These are phyloP conservation scores for Drosophila orosa DNA, from an alignment of 1,140 invertebrate genomes.

Conservation along the genomic window DNA sequence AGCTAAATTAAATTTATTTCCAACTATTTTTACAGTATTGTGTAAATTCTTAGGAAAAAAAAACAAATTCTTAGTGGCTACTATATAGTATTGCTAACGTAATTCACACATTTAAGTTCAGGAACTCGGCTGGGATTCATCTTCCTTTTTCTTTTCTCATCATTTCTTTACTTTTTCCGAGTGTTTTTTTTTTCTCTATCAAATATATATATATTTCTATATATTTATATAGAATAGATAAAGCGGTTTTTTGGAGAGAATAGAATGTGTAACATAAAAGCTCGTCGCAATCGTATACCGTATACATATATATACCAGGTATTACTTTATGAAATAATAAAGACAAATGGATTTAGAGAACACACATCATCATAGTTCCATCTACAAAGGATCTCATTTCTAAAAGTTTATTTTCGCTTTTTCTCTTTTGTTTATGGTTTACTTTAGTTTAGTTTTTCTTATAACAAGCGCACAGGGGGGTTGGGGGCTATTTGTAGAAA, in stretches of 20 bases:
- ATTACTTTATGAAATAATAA: conserved; percentile 15
- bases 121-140: conserved; percentile 27
- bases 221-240: conserved; percentile 24
- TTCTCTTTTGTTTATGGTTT: too few relatives aligned
- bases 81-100: conserved; percentile 62
- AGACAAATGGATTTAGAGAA: conserved; percentile 34
- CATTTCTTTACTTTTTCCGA: conserved; percentile 14
- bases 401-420: conserved; percentile 67
- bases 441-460: conserved; percentile 51
- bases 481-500: conserved; percentile 51
- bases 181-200: conserved; percentile 23
- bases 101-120: conserved; percentile 65
- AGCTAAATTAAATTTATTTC: conserved; percentile 78
- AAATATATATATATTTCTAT: conserved; percentile 31
- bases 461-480: conserved; percentile 71
- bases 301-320: conserved; percentile 1
- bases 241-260: conserved; percentile 14
- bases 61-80: conserved; percentile 68
- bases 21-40: conserved; percentile 78
- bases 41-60: conserved; percentile 73
- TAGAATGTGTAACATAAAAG: conserved; percentile 18
- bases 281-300: conserved; percentile 8
- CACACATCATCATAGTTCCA: conserved; percentile 31
- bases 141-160: background rate
- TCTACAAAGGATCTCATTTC: conserved; percentile 63